A percentile compares a stretch with the other conserved stretches of the same genome.
Evolutionary conservation across 2,888 invertebrate genomes (phyloP).

Genomic region (Netelia melanura): DNA sequence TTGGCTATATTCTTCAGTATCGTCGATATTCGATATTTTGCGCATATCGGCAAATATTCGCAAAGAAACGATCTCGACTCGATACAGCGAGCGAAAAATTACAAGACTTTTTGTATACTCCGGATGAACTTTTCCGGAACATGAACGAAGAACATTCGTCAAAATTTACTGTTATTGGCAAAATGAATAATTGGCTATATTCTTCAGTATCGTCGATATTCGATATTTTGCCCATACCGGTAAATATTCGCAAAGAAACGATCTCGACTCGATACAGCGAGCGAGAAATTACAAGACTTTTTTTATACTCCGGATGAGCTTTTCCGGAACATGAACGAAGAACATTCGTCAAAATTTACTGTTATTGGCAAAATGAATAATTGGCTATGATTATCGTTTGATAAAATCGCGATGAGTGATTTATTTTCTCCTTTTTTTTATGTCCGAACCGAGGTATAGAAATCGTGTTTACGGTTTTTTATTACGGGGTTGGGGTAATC

Average conservation of each 20-base stretch:
- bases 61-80: background rate
- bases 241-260: constrained; percentile 2
- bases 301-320: no score
- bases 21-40: constrained; percentile 16
- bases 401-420: background rate
- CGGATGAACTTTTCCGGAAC: no score
- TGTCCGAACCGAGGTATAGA: background rate
- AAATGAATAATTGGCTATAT: no score
- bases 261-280: constrained; percentile 6
- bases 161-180: no score
- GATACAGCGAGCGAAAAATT: constrained; percentile 24
- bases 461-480: background rate
- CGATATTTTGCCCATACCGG: constrained; percentile 22
- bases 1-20: no score
- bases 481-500: background rate
- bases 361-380: no score
- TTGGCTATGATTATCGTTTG: background rate
- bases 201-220: constrained; percentile 3
- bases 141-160: no score
- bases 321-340: no score
- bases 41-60: constrained; percentile 6
- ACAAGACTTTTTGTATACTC: background rate
- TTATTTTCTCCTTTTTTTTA: background rate
- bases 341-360: no score
- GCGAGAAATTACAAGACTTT: constrained; percentile 9